Percentiles rank a stretch among this genome's conserved stretches.
Conservation (phyloP, 2,797 vertebrate genomes). For the Peromyscus nudipes region DNA sequence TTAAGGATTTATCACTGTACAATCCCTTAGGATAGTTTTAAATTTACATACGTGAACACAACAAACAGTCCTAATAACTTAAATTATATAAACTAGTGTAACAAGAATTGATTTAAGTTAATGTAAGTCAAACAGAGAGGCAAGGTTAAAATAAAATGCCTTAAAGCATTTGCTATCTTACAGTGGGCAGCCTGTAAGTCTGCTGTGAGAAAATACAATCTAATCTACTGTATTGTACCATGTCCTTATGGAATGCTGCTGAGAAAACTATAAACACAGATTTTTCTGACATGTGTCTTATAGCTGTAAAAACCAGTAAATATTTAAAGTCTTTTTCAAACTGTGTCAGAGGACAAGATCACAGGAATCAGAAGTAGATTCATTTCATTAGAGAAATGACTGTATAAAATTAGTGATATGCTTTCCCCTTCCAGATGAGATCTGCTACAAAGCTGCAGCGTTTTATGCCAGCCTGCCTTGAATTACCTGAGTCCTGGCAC, state of each 20-base stretch:
- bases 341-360: background rate
- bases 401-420: background rate
- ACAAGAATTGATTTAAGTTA: slow-evolving; percentile 10
- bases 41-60: background rate
- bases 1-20: background rate
- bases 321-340: slow-evolving; percentile 37
- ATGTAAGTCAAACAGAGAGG: slow-evolving; percentile 53
- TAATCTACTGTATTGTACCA: background rate
- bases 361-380: background rate
- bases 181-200: background rate
- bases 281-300: slow-evolving; percentile 9
- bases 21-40: background rate
- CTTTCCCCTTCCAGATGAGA: slow-evolving; percentile 1
- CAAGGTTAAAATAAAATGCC: slow-evolving; percentile 40
- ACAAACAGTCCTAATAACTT: slow-evolving; percentile 5
- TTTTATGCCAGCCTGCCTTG: background rate
- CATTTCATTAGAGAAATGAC: background rate
- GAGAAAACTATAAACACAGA: background rate
- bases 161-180: slow-evolving; percentile 42
- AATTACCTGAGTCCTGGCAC: background rate
- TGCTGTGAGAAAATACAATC: background rate
- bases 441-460: background rate
- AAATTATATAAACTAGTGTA: background rate
- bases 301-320: background rate
- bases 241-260: background rate